These are phyloP conservation scores for Marisa cornuarietis DNA, from an alignment of 1,140 invertebrate genomes.

Conservation along the genomic window DNA sequence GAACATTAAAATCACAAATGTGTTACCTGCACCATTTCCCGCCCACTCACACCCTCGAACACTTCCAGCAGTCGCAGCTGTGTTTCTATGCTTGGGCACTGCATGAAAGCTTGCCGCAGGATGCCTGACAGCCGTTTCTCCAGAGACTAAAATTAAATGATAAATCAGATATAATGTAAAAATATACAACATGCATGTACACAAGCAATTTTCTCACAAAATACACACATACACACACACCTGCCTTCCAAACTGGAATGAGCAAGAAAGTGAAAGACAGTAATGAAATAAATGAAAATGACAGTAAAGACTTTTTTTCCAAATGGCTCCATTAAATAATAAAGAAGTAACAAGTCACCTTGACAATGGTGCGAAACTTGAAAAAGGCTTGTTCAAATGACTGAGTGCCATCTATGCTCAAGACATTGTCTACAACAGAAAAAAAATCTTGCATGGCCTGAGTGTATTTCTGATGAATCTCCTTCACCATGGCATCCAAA, in stretches of 20 bases:
- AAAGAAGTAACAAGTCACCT: constrained; percentile 44
- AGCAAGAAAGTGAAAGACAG: too few relatives aligned
- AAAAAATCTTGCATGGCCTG: constrained; percentile 62
- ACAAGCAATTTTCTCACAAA: too few relatives aligned
- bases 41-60: constrained; percentile 64
- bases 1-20: neutral
- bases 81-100: constrained; percentile 62
- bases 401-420: constrained; percentile 62
- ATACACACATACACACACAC: too few relatives aligned
- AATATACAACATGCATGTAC: neutral
- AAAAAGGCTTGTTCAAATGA: constrained; percentile 65
- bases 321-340: neutral
- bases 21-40: constrained; percentile 63
- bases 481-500: constrained; percentile 63
- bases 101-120: constrained; percentile 55
- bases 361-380: constrained; percentile 62
- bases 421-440: constrained; percentile 58
- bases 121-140: constrained; percentile 61
- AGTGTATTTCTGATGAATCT: constrained; percentile 62
- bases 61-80: constrained; percentile 64
- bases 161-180: neutral
- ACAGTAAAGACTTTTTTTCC: neutral
- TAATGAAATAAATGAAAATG: too few relatives aligned
- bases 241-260: too few relatives aligned
- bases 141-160: constrained; percentile 46